Base-by-base conservation (phyloP, 1,140 invertebrate species). In the Diplogasteroides magnus region DNA sequence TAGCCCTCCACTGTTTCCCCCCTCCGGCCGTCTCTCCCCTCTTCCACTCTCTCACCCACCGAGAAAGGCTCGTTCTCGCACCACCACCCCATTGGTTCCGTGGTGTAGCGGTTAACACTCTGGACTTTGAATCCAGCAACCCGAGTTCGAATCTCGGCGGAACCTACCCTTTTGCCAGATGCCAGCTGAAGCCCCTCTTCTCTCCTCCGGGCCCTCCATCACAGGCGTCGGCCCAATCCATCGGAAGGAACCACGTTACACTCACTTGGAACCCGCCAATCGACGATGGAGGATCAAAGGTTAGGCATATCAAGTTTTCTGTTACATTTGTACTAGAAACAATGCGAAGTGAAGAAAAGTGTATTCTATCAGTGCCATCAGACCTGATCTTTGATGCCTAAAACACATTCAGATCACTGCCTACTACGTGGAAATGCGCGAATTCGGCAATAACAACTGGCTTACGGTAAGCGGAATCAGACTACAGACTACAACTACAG, bases 381-480 rank as follows among this genome's bases (percentile, higher is more conserved):
- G 64, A 48, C 27, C 15, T 28, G 27, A 13, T 27, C 11, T 31
- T 67, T n/a, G 89, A 80, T 32, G 75, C 60, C 56, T 73, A 56
- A 87, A 89, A 75, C 14, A 73, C 68, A 1, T 79, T 79, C 37
- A 48, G 72, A 90, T 96, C 71, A 90, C 88, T 31, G 93, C 93
- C 32, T 97, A 97, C 84, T 87, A 92, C 27, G 88, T 96, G 77
- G 93, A 96, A 84, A 92, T 91, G 78, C 88, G 91, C 67, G 92
- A 95, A 82, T 87, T 91, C 48, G 91, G 91, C 64, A 89, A 89
- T 74, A 88, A 89, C 0, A 84, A 90, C 1, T 93, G 91, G 92
- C 85, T 88, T 27, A 91, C 90, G 79, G 91, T 89, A 83, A 93
- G 91, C 80, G 6, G 37, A 11, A 48, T 11, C 37, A 6, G 6